A percentile compares a stretch with the other conserved stretches of the same genome.
These are phyloP conservation scores for Aplodontia rufa DNA, from an alignment of 2,113 vertebrate genomes.

Conservation along the genomic window DNA sequence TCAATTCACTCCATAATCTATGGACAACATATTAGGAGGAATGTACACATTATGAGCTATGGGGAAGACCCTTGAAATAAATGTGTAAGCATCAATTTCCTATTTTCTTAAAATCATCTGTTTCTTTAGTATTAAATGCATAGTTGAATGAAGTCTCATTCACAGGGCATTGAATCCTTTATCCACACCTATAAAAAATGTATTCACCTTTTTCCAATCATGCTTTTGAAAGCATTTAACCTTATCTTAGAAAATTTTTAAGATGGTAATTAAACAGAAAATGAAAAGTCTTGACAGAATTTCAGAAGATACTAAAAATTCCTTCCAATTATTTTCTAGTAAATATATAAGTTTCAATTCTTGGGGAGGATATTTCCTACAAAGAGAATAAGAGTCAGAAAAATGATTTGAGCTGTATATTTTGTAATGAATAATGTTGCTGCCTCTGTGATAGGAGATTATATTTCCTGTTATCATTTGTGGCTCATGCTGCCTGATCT, in stretches of 20 bases:
- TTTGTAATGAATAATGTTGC: not conserved
- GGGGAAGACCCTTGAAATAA: not conserved
- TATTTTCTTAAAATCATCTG: not conserved
- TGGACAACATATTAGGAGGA: not conserved
- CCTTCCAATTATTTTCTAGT: not conserved
- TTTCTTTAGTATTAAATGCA: not conserved
- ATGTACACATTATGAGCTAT: not conserved
- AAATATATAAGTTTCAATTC: conserved; percentile 1
- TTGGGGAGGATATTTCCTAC: not conserved
- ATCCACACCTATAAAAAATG: not conserved
- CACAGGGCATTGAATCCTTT: not conserved
- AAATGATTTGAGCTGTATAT: not conserved
- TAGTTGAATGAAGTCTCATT: conserved; percentile 3
- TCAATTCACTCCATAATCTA: not conserved
- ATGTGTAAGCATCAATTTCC: not conserved
- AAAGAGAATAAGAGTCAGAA: not conserved
- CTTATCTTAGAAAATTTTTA: not conserved
- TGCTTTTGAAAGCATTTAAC: conserved; percentile 22
- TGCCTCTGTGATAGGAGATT: not conserved
- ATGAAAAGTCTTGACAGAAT: conserved; percentile 14
- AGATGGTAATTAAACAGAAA: not conserved
- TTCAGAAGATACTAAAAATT: conserved; percentile 7
- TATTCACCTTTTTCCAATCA: not conserved
- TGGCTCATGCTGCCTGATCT: not conserved
- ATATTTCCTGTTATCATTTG: not conserved